Evolutionary conservation across 2,113 vertebrate species (phyloP), one percentile per base, ranked within the genome.

Genomic region (Girardinichthys multiradiatus): DNA sequence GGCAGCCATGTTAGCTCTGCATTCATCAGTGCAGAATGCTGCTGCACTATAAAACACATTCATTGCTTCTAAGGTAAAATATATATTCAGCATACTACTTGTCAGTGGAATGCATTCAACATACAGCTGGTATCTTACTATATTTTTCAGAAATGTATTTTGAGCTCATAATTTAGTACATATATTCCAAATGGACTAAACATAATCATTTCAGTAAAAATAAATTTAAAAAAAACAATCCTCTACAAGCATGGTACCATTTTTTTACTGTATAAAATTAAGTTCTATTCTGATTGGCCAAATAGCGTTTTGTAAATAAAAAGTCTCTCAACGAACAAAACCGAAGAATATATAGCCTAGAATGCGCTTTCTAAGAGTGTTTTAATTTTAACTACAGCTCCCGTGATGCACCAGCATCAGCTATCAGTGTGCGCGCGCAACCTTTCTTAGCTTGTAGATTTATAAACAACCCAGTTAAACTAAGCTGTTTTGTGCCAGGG

Each of bases 1-100:
- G 80, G 82, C 85, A 86, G 88, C 80, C 90, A 89, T 89, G 82
- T 88, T 89, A 76, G 35, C 45, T 42, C 37, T 33, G 66, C 57
- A 51, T 54, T 51, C 31, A 70, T 37, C 31, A 71, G 0, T 48
- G 10, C 33, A 48, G 26, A 63, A 42, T 61, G 57, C 21, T 64
- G 12, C 11, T 39, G 39, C n/a, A 45, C 57, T 1, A 45, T 21
- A n/a, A 79, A 68, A 2, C n/a, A 54, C 15, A 60, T 26, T 28
- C 57, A 15, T 2, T 68, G n/a, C 26, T 51, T 33, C 6, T 30
- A 12, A 35, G 1, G 45, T 45, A 8, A 70, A 37, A 73, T 29
- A 48, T 3, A 3, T 17, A 69, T 66, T 74, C 1, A 35, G 19
- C 3, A 45, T 0, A 6, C 26, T 24, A 7, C 2, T 21, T 30